Evolutionary conservation across 2,113 vertebrate genomes (phyloP), one percentile per base, ranked within the genome.

Genomic region (Sakesphorus luctuosus): DNA sequence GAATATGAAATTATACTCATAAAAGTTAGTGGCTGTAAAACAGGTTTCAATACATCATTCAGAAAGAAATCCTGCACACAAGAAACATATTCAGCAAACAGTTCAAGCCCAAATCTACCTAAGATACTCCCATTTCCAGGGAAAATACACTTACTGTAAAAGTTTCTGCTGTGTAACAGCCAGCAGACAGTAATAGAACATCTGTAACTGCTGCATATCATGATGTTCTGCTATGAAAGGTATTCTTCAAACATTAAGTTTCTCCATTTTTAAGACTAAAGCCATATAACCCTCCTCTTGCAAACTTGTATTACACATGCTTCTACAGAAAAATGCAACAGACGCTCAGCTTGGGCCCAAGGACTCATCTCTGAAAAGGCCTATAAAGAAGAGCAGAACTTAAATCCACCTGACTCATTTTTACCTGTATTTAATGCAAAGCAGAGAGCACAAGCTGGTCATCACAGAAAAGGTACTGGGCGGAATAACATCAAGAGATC

Each of bases 351-450:
- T 28, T 66, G 89, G 93, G 95, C 90, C 84, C 90, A 53, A 82
- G 72, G 89, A 92, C 91, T 94, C 72, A 44, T 81, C 86, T 93
- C 83, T 80, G 55, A 71, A 90, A 89, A 84, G 96, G 94, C 81
- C 91, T 82, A 14, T 50, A 80, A 82, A 92, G 90, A 94, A 92
- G 6, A 97, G 92, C 44, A 89, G 73, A 89, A 62, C 90, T 84
- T 35, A 67, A 88, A n/a, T 72, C 66, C 75, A 84, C 90, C 81
- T 96, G 79, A 62, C 61, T 49, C 49, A 67, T 94, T 89, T 87
- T 88, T 99, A 99, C 98, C 98, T 99, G 98, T 98, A 99, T 97
- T 98, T 98, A 95, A 99, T 93, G 98, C 98, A 99, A 97, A 99
- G 98, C 93, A 99, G 97, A 85, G 98, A 99, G 97, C 98, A 99